Percentiles rank a stretch among this genome's conserved stretches.
Evolutionary conservation across 23 tunicate species (phyloP).

Genomic region (Styela clava): DNA sequence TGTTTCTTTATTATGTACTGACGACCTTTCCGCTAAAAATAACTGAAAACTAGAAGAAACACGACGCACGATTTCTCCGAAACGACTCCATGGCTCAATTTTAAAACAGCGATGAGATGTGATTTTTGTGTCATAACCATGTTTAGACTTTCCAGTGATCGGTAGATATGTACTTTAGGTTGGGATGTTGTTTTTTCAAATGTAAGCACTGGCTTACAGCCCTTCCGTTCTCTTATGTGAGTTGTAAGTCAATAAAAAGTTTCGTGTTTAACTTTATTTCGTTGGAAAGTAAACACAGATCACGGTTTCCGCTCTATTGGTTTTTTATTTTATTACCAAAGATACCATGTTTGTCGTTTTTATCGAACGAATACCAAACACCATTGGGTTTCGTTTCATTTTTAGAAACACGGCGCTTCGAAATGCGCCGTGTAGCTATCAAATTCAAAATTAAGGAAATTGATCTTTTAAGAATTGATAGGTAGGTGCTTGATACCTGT

Average conservation of each 20-base stretch:
- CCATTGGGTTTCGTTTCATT: not conserved
- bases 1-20: not conserved
- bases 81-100: not conserved
- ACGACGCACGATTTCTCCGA: not conserved
- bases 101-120: not conserved
- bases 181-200: not conserved
- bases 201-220: not conserved
- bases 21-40: not conserved
- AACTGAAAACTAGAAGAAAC: not conserved
- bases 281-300: not conserved
- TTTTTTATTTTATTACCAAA: too few species aligned
- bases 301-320: not conserved
- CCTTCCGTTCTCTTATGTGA: not conserved
- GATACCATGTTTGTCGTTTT: not conserved
- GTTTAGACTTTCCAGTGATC: not conserved
- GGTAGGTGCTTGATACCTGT: too few species aligned
- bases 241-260: not conserved
- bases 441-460: too few species aligned
- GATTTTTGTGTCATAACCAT: not conserved
- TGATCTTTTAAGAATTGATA: too few species aligned
- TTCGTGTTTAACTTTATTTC: not conserved
- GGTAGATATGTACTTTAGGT: not conserved
- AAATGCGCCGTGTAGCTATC: too few species aligned
- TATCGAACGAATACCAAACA: not conserved
- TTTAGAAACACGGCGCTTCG: too few species aligned